phyloP scores from a whole-genome alignment of 2,888 invertebrate genomes.

The Apoderus coryli region DNA sequence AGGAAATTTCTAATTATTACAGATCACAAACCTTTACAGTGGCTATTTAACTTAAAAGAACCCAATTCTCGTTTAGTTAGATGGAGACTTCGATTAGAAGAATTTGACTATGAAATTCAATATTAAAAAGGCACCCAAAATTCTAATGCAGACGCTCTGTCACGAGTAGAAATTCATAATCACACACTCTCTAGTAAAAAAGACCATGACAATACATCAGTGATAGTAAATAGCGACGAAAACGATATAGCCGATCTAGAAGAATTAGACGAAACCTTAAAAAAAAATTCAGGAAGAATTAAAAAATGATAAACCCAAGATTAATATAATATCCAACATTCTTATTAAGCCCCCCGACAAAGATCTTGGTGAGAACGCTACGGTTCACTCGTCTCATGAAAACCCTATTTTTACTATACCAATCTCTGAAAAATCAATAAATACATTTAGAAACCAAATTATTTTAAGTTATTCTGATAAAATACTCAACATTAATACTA shows the following conservation, averaged over 20 bases:
- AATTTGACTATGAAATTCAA: conserved; percentile 13
- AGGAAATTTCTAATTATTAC: conserved; percentile 11
- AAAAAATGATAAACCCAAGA: no score
- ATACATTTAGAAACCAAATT: conserved; percentile 9
- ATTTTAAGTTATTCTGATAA: no score
- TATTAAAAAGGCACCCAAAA: conserved; percentile 12
- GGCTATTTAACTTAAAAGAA: conserved; percentile 21
- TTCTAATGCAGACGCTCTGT: conserved; percentile 11
- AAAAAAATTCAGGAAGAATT: no score
- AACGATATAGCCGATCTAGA: no score
- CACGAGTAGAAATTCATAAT: conserved; percentile 8
- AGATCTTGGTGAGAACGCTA: conserved; percentile 5
- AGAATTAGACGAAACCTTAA: no score
- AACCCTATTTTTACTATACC: conserved; percentile 8
- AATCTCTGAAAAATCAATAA: conserved; percentile 4
- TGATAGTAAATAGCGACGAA: no score
- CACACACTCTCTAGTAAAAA: no score
- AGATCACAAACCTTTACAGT: conserved; percentile 18
- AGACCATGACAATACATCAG: no score
- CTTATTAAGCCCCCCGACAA: no score
- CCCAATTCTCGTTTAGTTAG: conserved; percentile 10
- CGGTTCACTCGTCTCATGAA: conserved; percentile 5
- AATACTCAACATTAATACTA: no score
- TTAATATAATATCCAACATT: no score
- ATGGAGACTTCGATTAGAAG: conserved; percentile 16